Conservation (phyloP, 2,888 invertebrate genomes). For the Platynereis dumerilii region DNA sequence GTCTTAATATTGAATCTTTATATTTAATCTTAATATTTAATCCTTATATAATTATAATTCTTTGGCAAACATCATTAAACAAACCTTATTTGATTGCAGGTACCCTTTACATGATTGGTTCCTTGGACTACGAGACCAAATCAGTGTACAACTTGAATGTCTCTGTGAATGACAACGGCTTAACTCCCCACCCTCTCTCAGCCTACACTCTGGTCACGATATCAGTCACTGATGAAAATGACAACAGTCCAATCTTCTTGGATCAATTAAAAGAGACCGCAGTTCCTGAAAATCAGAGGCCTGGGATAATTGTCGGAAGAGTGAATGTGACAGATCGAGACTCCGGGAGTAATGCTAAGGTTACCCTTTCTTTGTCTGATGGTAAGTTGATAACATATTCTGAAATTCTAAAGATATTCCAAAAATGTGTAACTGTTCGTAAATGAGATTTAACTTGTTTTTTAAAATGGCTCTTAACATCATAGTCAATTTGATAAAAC, state of each 20-base stretch:
- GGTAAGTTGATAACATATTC: constrained; percentile 5
- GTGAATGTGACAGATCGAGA: constrained; percentile 31
- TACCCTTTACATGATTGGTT: constrained; percentile 36
- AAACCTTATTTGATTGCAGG: too few relatives aligned
- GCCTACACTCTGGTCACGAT: constrained; percentile 28
- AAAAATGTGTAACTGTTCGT: too few relatives aligned
- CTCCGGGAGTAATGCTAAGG: constrained; percentile 10
- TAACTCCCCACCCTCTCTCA: constrained; percentile 23
- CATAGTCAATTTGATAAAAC: too few relatives aligned
- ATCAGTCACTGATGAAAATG: constrained; percentile 29
- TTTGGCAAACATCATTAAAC: too few relatives aligned
- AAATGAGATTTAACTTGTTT: too few relatives aligned
- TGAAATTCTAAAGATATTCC: too few relatives aligned
- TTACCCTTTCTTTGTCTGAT: constrained; percentile 11
- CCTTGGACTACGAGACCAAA: constrained; percentile 38
- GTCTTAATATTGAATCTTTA: too few relatives aligned
- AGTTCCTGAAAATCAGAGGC: constrained; percentile 16
- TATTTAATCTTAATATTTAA: too few relatives aligned
- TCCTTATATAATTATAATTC: too few relatives aligned
- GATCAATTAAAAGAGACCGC: constrained; percentile 7
- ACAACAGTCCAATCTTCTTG: constrained; percentile 25
- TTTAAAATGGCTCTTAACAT: too few relatives aligned
- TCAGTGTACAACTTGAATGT: constrained; percentile 33
- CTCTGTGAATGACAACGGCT: constrained; percentile 36
- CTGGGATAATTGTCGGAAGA: constrained; percentile 17